phyloP scores from a whole-genome alignment of 2,113 vertebrate species.

The Cheilinus undulatus region DNA sequence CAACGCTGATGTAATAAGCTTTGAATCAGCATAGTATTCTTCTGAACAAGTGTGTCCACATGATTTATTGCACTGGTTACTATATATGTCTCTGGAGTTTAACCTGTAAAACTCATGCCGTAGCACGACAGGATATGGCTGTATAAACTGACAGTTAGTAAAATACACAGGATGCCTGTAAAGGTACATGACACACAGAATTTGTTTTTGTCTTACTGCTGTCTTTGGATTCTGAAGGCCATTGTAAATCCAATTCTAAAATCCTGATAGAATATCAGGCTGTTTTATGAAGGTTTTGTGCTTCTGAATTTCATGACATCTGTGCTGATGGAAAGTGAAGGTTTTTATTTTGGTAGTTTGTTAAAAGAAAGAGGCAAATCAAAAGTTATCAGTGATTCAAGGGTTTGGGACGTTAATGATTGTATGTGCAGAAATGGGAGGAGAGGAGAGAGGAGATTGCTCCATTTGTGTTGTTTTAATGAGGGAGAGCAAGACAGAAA shows the following conservation, averaged over 20 bases:
- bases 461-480: constrained; percentile 68
- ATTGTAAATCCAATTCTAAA: constrained; percentile 18
- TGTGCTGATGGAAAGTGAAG: constrained; percentile 13
- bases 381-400: constrained; percentile 29
- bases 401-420: constrained; percentile 29
- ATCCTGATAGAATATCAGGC: not conserved
- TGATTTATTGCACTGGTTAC: constrained; percentile 32
- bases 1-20: not conserved
- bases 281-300: not conserved
- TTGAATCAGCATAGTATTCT: constrained; percentile 10
- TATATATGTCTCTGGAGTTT: constrained; percentile 30
- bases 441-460: constrained; percentile 53
- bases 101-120: constrained; percentile 21
- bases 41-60: constrained; percentile 18
- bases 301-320: not conserved
- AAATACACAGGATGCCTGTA: constrained; percentile 18
- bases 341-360: constrained; percentile 12
- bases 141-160: constrained; percentile 19
- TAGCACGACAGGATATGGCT: constrained; percentile 34
- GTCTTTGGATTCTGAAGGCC: not conserved
- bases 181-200: not conserved
- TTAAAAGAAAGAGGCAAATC: constrained; percentile 16
- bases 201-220: not conserved
- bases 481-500: constrained; percentile 50
- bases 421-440: constrained; percentile 21